A percentile compares a stretch with the other conserved stretches of the same genome.
These are phyloP conservation scores for Malachius bipustulatus DNA, from an alignment of 2,888 invertebrate genomes.

Conservation along the genomic window DNA sequence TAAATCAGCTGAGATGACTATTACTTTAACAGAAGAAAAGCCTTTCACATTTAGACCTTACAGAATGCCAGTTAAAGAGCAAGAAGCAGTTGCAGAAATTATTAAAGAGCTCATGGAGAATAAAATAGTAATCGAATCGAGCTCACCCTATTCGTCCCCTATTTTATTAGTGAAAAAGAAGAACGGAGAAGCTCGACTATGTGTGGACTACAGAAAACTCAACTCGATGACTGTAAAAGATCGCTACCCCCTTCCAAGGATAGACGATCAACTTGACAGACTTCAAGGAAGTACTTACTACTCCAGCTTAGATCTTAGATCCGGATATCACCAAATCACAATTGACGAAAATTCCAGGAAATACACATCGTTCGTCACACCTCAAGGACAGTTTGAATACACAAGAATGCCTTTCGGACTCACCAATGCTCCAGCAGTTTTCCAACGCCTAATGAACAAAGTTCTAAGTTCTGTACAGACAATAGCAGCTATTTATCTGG, in stretches of 20 bases:
- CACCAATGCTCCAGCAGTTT: too few relatives aligned
- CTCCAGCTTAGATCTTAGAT: slow-evolving; percentile 16
- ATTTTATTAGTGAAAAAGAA: slow-evolving; percentile 19
- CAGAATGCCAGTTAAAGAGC: slow-evolving; percentile 17
- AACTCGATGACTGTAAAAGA: slow-evolving; percentile 16
- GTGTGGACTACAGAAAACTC: slow-evolving; percentile 17
- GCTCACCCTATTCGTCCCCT: slow-evolving; percentile 18
- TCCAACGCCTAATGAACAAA: slow-evolving; percentile 19
- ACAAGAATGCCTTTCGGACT: slow-evolving; percentile 12
- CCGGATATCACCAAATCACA: slow-evolving; percentile 18
- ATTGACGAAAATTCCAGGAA: slow-evolving; percentile 14
- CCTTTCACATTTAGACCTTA: slow-evolving; percentile 19
- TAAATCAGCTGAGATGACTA: slow-evolving; percentile 15
- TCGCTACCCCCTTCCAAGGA: slow-evolving; percentile 16
- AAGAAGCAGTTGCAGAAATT: slow-evolving; percentile 16
- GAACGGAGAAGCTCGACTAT: slow-evolving; percentile 18
- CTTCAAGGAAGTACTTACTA: slow-evolving; percentile 16
- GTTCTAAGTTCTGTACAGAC: too few relatives aligned
- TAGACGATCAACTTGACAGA: slow-evolving; percentile 17
- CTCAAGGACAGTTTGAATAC: slow-evolving; percentile 17
- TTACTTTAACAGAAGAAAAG: slow-evolving; percentile 14
- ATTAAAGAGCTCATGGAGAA: slow-evolving; percentile 14
- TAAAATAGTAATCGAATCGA: slow-evolving; percentile 17
- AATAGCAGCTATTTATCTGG: too few relatives aligned
- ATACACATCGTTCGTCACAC: slow-evolving; percentile 17